These are phyloP conservation scores for Chiropotes sagulatus DNA, from an alignment of 2,797 vertebrate species.

Conservation along the genomic window DNA sequence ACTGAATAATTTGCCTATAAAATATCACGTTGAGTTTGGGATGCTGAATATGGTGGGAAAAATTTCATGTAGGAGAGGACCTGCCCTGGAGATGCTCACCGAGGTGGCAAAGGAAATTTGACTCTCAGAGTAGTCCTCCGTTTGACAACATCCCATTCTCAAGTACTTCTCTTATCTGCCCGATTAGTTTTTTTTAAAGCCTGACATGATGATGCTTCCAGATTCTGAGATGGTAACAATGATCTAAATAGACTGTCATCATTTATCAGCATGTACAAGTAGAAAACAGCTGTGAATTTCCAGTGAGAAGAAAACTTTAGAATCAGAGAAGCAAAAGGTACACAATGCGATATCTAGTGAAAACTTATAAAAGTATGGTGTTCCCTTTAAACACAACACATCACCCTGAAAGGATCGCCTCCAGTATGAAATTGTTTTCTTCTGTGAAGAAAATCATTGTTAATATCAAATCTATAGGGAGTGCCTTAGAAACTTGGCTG, in stretches of 20 bases:
- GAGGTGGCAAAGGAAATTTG: not conserved
- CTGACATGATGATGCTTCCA: not conserved
- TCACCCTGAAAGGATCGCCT: not conserved
- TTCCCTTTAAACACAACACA: not conserved
- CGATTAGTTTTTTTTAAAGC: not conserved
- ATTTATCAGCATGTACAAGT: conserved; percentile 6
- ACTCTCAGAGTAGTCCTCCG: not conserved
- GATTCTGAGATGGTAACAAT: conserved; percentile 10
- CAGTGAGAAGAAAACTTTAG: not conserved
- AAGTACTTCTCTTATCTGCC: not conserved
- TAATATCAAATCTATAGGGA: not conserved
- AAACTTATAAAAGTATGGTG: not conserved
- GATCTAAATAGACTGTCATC: not conserved
- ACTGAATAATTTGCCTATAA: conserved; percentile 51
- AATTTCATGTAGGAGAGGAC: not conserved
- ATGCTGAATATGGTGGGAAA: not conserved
- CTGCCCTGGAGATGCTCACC: not conserved
- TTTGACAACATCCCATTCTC: not conserved
- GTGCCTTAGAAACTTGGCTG: not conserved
- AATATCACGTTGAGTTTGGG: conserved; percentile 9
- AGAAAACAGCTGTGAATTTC: not conserved
- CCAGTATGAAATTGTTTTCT: not conserved
- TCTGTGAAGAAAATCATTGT: not conserved
- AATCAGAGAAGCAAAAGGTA: not conserved
- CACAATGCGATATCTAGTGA: not conserved